Evolutionary conservation across 2,113 vertebrate genomes (phyloP), one percentile per base, ranked within the genome.

Genomic region (Cephalopholis sonnerati): DNA sequence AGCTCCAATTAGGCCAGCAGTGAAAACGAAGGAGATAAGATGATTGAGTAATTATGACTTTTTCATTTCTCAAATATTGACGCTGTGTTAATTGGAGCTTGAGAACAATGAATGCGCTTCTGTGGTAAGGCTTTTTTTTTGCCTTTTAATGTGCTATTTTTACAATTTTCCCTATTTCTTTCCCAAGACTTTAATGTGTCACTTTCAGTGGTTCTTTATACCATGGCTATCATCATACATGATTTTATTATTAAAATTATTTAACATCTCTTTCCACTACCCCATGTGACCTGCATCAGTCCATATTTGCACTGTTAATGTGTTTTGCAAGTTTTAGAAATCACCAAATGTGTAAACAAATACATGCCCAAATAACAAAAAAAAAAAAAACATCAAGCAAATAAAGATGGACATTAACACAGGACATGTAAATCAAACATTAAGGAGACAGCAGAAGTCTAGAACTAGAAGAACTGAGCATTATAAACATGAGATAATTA

Each of bases 21-120:
- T 91, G 89, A 92, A 95, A 90, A 92, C 24, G 63, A 88, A 89
- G 87, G 92, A 67, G 85, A 93, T 93, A 93, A 89, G 90, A 93
- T 90, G 91, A 94, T 90, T 86, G 90, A 92, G 88, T 90, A 85
- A 93, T 93, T 92, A 92, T 55, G 80, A 83, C 77, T 93, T 91
- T 79, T 92, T 90, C 51, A 76, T 77, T 87, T 68, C 59, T 93
- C 74, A 93, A 94, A 94, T 92, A 94, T 91, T 93, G 92, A 93
- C 27, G 74, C 75, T 67, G 74, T 83, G 66, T 89, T 93, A 92
- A 94, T 90, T 94, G 79, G 67, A 85, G 81, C 87, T 68, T 46
- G 83, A 87, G 84, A 93, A 90, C 75, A 93, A 92, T 78, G 79
- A 85, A 72, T 68, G 68, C 70, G 74, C 48, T 44, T 73, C 55